phyloP scores from a whole-genome alignment of 2,113 vertebrate genomes.

The Glareola pratincola region DNA sequence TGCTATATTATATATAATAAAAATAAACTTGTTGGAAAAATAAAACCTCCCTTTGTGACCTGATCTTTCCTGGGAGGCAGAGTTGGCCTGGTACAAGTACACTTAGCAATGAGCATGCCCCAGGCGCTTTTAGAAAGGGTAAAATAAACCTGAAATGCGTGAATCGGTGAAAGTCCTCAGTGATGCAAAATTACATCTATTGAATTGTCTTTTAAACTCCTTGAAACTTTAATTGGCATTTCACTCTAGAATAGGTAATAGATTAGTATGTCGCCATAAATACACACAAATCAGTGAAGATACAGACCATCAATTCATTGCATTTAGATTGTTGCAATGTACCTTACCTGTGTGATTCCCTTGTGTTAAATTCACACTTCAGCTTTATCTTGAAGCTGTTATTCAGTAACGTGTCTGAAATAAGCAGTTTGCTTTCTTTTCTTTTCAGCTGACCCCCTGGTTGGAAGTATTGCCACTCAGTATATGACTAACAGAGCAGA shows the following conservation, averaged over 20 bases:
- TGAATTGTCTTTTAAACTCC: background rate
- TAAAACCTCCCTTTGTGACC: background rate
- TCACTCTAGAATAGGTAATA: background rate
- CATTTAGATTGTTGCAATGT: background rate
- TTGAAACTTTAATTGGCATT: background rate
- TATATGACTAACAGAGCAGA: constrained; percentile 97
- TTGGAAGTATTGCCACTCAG: constrained; percentile 96
- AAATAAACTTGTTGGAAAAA: background rate
- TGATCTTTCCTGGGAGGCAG: background rate
- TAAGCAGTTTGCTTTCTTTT: background rate
- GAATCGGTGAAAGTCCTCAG: background rate
- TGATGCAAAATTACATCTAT: background rate
- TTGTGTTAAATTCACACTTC: background rate
- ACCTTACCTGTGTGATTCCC: background rate
- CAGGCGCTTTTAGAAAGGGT: background rate
- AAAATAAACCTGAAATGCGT: background rate
- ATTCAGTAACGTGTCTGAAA: background rate
- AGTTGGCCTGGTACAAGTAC: background rate
- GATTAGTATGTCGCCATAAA: background rate
- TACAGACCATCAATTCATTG: background rate
- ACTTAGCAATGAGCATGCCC: background rate
- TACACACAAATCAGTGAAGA: background rate
- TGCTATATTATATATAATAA: background rate
- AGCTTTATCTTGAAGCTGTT: background rate
- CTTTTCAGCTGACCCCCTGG: constrained; percentile 89